Evolutionary conservation across 2,797 vertebrate genomes (phyloP).

Genomic region (Sphenodon punctatus): DNA sequence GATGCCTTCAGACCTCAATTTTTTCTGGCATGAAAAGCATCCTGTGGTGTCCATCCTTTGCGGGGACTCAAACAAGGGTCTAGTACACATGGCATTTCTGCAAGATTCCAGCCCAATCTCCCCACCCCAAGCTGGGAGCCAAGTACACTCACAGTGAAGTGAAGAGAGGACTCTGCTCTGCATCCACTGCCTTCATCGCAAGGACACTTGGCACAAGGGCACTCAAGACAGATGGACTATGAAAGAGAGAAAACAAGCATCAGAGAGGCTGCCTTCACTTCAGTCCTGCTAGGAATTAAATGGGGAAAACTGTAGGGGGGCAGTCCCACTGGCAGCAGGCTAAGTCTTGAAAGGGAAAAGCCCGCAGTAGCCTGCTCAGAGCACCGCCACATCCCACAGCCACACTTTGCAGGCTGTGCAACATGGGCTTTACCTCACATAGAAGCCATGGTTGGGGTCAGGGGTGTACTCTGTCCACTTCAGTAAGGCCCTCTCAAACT

Average conservation of each 20-base stretch:
- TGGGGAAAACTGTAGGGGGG: fast-evolving
- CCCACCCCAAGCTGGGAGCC: neutral
- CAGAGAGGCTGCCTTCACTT: neutral
- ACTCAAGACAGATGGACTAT: conserved; percentile 92
- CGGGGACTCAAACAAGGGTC: neutral
- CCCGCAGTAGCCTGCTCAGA: neutral
- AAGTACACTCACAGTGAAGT: conserved; percentile 87
- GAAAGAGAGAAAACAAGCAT: conserved; percentile 21
- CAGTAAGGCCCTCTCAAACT: conserved; percentile 94
- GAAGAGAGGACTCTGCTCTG: conserved; percentile 86
- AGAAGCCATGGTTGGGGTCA: conserved; percentile 97
- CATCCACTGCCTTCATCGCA: conserved; percentile 82
- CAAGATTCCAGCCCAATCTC: neutral
- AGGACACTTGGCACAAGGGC: conserved; percentile 90
- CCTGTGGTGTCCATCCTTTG: neutral
- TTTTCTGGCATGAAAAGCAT: neutral
- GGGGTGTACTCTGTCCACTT: conserved; percentile 98
- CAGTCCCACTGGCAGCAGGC: neutral
- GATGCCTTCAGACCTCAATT: too few species aligned
- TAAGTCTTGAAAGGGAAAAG: neutral
- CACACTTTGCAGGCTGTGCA: too few species aligned
- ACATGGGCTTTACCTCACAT: conserved; percentile 82
- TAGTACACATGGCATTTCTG: neutral
- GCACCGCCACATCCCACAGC: neutral
- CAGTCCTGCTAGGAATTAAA: neutral